A percentile compares a stretch with the other conserved stretches of the same genome.
Evolutionary conservation across 2,797 vertebrate species (phyloP).

Genomic region (Sebastes vulpes): DNA sequence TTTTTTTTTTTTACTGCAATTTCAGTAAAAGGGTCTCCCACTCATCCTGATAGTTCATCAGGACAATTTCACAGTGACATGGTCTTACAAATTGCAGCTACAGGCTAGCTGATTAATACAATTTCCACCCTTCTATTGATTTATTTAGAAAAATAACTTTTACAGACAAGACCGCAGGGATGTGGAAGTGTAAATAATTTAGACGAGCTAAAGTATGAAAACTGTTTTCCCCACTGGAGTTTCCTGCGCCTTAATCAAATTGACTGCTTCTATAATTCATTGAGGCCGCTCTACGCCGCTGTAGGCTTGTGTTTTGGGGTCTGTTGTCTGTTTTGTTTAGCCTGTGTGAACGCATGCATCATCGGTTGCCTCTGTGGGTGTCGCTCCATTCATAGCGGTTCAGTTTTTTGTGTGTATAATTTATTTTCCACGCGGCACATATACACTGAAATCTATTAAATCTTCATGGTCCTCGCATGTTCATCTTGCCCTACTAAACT

Average conservation of each 20-base stretch:
- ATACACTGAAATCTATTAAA: slow-evolving; percentile 46
- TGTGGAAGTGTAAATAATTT: slow-evolving; percentile 38
- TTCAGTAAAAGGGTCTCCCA: neutral
- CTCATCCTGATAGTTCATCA: neutral
- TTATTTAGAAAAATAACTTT: slow-evolving; percentile 18
- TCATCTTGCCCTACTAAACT: slow-evolving; percentile 42
- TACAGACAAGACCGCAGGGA: neutral
- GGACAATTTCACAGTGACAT: slow-evolving; percentile 12
- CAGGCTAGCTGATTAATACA: neutral
- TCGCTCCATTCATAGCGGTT: neutral
- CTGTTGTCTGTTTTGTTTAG: slow-evolving; percentile 14
- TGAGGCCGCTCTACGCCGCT: neutral
- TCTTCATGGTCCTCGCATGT: slow-evolving; percentile 45
- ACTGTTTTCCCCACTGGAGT: neutral
- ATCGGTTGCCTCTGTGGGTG: neutral
- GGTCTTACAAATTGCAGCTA: neutral
- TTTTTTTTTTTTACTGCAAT: neutral
- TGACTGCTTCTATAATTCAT: slow-evolving; percentile 35
- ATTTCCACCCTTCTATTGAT: neutral
- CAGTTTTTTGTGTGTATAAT: slow-evolving; percentile 30
- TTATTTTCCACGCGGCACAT: slow-evolving; percentile 10
- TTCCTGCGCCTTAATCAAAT: slow-evolving; percentile 5
- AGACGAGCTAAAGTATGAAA: slow-evolving; percentile 12
- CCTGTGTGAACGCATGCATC: neutral
- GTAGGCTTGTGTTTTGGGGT: neutral